Evolutionary conservation across 2,797 vertebrate species (phyloP), one percentile per base, ranked within the genome.

Genomic region (Neoniphon sammara): DNA sequence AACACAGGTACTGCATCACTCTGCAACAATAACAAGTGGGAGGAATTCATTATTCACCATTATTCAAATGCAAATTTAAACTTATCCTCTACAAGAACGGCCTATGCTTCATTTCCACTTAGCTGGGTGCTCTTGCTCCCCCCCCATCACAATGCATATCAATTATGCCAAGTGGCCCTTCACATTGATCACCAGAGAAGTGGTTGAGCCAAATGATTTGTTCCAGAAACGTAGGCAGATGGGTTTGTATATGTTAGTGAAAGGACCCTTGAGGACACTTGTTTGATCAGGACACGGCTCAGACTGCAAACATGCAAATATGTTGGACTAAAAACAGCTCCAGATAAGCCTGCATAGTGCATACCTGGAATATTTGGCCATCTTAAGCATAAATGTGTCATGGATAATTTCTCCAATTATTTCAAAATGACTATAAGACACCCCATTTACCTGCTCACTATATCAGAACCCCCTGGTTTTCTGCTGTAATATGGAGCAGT

Each of bases 151-250:
- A 61, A 82, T 77, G 72, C 68, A 55, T 68, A 79, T 84, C 76
- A 86, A 81, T 86, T 88, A 89, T 85, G 85, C 77, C 54, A 81
- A 91, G 82, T 88, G 80, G 62, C 85, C 81, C 85, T 85, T 83
- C 83, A 84, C 75, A 63, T 75, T 86, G 75, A 85, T 89, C 66
- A 87, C 57, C 81, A 71, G 85, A 88, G 78, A 73, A 87, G 81
- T 88, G 84, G 30, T 46, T 56, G 73, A 85, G 82, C 75, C 77
- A 80, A 83, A 78, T 20, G 60, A 76, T 87, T 85, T 86, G 81
- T 86, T 86, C 57, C 15, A 54, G 20, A 5, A 62, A 49, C 42
- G 17, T 2, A 62, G 21, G 50, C 42, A 30, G 82, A 46, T 11
- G 36, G 66, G 67, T 77, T 18, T 53, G 25, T 49, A 59, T 23